phyloP scores from a whole-genome alignment of 2,797 vertebrate genomes.

The Poecile montanus region DNA sequence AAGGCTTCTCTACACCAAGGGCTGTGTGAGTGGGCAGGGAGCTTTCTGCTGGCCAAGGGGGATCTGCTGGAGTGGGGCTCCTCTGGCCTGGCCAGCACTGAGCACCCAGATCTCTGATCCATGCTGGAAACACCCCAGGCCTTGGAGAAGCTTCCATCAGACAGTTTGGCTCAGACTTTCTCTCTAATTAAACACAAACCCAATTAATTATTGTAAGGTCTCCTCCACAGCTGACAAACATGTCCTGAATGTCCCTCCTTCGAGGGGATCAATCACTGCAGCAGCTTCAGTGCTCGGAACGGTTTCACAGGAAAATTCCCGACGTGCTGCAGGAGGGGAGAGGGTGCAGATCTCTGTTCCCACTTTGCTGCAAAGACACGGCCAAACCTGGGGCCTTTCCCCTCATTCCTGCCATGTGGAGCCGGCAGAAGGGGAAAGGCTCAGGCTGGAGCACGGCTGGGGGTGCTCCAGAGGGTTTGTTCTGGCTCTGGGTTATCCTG shows the following conservation, averaged over 20 bases:
- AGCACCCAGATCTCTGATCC: neutral
- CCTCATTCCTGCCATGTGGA: neutral
- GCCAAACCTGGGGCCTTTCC: neutral
- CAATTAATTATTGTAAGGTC: neutral
- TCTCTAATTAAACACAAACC: neutral
- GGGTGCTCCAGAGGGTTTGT: slow-evolving; percentile 28
- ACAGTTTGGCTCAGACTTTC: neutral
- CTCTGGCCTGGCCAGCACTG: neutral
- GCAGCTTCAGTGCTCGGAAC: neutral
- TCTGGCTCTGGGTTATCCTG: slow-evolving; percentile 17
- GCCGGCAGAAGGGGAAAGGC: neutral
- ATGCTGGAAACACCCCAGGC: neutral
- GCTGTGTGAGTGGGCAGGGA: rapidly evolving
- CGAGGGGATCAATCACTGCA: neutral
- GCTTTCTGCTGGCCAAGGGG: neutral
- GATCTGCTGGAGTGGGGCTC: rapidly evolving
- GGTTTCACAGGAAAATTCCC: neutral
- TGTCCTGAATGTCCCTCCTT: neutral
- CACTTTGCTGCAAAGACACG: neutral
- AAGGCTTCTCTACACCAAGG: neutral
- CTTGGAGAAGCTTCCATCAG: neutral
- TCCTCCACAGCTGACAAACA: neutral
- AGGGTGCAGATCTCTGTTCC: neutral
- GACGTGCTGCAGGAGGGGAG: neutral
- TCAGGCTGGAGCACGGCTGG: neutral